phyloP scores from a whole-genome alignment of 1,140 invertebrate species.

The Tetraneura akinire region DNA sequence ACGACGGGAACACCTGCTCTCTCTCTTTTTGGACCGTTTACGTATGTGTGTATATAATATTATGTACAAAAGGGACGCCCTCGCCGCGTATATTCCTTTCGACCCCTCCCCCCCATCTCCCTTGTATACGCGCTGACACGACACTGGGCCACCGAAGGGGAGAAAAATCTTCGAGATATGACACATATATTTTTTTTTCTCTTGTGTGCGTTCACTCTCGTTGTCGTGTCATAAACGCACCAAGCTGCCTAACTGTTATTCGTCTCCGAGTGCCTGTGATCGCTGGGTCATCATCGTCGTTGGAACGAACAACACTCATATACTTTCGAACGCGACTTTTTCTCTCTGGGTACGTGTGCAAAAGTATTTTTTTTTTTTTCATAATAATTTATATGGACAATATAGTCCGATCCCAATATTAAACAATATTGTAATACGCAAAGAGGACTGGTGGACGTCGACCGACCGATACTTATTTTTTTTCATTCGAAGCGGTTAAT shows the following conservation, averaged over 20 bases:
- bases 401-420: too few relatives aligned
- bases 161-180: conserved; percentile 18
- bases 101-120: too few relatives aligned
- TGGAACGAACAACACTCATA: not conserved
- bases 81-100: not conserved
- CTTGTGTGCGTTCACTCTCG: not conserved
- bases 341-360: conserved; percentile 20
- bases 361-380: too few relatives aligned
- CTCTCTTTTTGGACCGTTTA: not conserved
- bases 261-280: not conserved
- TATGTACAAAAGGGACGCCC: conserved; percentile 30
- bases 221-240: not conserved
- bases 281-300: not conserved
- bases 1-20: conserved; percentile 25
- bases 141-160: not conserved
- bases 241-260: not conserved
- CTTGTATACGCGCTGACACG: too few relatives aligned
- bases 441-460: too few relatives aligned
- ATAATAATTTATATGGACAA: too few relatives aligned
- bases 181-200: conserved; percentile 24
- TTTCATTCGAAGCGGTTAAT: too few relatives aligned
- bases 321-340: not conserved
- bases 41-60: too few relatives aligned
- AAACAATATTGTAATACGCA: too few relatives aligned
- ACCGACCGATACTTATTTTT: too few relatives aligned